Evolutionary conservation across 2,888 invertebrate genomes (phyloP).

Genomic region (Macaria liturata): DNA sequence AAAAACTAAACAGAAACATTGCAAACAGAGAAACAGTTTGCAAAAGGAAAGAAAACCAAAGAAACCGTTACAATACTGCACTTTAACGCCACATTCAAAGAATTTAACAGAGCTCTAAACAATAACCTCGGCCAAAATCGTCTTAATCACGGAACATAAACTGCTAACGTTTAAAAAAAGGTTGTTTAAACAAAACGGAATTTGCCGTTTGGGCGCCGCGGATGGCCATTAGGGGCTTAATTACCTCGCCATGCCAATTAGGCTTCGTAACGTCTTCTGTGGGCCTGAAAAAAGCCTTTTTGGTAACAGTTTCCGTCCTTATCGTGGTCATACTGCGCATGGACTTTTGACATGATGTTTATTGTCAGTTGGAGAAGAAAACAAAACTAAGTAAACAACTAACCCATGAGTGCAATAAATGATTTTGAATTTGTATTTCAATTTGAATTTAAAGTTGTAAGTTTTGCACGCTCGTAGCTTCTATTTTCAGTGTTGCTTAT

Average conservation of each 20-base stretch:
- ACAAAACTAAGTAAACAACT: too few relatives aligned
- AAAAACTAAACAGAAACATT: too few relatives aligned
- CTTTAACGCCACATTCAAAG: too few relatives aligned
- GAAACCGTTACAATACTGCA: too few relatives aligned
- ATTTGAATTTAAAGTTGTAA: too few relatives aligned
- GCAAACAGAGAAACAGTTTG: too few relatives aligned
- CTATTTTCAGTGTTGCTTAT: too few relatives aligned
- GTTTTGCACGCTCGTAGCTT: too few relatives aligned
- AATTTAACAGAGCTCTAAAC: conserved; percentile 3
- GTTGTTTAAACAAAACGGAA: conserved; percentile 29
- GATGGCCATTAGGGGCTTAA: conserved; percentile 53
- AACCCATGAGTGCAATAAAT: too few relatives aligned
- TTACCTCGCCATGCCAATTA: conserved; percentile 62
- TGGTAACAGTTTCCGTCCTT: conserved; percentile 41
- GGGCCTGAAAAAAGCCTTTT: conserved; percentile 48
- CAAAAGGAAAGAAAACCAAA: too few relatives aligned
- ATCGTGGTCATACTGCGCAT: conserved; percentile 28
- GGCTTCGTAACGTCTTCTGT: conserved; percentile 54
- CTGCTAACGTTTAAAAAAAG: conserved; percentile 30
- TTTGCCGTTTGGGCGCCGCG: conserved; percentile 36
- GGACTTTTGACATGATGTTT: conserved; percentile 13
- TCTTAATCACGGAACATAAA: conserved; percentile 26
- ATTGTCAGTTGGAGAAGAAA: too few relatives aligned
- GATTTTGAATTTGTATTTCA: too few relatives aligned
- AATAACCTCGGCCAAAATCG: conserved; percentile 19